A percentile compares a stretch with the other conserved stretches of the same genome.
These are phyloP conservation scores for Sporophila hypoxantha DNA, from an alignment of 2,113 vertebrate species.

Conservation along the genomic window DNA sequence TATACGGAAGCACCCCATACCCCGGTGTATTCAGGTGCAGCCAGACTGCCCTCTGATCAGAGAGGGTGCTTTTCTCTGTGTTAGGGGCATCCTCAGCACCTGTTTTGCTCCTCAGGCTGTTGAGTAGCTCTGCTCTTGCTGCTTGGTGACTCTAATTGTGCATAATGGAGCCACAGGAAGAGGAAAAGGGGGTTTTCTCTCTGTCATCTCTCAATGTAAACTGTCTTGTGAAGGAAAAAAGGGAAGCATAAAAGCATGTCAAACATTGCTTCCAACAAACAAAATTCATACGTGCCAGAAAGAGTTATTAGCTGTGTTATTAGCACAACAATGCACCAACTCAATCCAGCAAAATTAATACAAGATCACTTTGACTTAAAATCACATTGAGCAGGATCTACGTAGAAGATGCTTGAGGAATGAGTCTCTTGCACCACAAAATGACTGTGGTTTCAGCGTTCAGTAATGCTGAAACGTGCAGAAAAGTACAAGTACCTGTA, in stretches of 20 bases:
- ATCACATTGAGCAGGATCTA: background rate
- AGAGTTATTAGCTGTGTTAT: background rate
- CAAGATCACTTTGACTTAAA: background rate
- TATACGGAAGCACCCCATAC: background rate
- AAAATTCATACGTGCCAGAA: background rate
- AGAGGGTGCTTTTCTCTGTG: background rate
- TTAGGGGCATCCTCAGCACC: background rate
- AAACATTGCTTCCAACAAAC: background rate
- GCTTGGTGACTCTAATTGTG: background rate
- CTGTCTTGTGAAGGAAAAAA: background rate
- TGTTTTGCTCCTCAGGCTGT: background rate
- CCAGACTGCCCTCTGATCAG: background rate
- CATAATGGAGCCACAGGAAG: background rate
- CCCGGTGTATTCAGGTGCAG: fast-evolving
- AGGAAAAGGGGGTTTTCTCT: background rate
- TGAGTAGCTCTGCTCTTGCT: background rate
- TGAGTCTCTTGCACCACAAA: background rate
- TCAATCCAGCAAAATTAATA: background rate
- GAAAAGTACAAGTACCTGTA: background rate
- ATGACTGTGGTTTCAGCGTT: background rate
- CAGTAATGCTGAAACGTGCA: background rate
- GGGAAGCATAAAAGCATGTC: background rate
- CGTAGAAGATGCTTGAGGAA: background rate
- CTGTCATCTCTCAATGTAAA: background rate
- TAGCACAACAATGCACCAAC: background rate